A percentile compares a stretch with the other conserved stretches of the same genome.
These are phyloP conservation scores for Tapera naevia DNA, from an alignment of 2,797 vertebrate genomes.

Conservation along the genomic window DNA sequence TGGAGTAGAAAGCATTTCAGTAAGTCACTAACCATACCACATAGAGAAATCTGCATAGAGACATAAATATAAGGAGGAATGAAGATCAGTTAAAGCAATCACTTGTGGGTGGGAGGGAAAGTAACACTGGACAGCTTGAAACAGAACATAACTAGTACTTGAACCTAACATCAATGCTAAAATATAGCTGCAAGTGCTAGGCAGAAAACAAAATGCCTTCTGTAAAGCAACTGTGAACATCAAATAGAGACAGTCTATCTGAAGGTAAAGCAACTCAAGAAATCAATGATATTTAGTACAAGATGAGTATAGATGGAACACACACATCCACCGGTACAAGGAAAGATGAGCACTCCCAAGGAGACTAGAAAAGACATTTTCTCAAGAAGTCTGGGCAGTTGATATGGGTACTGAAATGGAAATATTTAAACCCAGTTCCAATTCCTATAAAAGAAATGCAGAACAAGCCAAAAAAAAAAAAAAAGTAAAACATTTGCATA, in stretches of 20 bases:
- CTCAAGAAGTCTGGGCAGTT: neutral
- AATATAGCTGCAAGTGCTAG: neutral
- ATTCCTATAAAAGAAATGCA: neutral
- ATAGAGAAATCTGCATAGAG: neutral
- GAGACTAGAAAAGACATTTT: neutral
- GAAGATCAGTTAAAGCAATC: neutral
- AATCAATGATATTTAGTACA: neutral
- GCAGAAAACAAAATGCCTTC: neutral
- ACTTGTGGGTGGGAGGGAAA: accelerated
- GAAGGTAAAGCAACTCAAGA: neutral
- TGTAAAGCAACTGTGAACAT: neutral
- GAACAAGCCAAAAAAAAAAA: neutral
- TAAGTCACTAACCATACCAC: neutral
- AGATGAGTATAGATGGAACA: neutral
- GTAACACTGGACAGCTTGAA: neutral
- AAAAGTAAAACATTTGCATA: neutral
- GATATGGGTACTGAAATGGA: neutral
- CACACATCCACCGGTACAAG: neutral
- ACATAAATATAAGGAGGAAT: neutral
- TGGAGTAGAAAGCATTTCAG: neutral
- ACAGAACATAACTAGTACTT: neutral
- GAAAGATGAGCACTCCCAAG: neutral
- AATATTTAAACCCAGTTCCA: neutral
- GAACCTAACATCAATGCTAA: neutral
- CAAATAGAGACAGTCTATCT: neutral